Evolutionary conservation across 2,888 invertebrate genomes (phyloP).

Genomic region (Ctena decussata): DNA sequence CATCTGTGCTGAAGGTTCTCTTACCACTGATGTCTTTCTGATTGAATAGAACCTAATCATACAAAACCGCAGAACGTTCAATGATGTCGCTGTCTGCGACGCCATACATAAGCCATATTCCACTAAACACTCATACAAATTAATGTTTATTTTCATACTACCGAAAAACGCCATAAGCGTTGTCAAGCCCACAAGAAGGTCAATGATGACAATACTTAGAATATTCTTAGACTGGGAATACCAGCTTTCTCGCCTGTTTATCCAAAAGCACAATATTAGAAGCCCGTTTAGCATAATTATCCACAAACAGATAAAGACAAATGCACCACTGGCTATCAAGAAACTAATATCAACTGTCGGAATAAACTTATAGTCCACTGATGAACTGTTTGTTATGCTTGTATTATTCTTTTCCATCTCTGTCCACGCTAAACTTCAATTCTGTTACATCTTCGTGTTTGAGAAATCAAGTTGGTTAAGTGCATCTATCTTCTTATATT

Average conservation of each 20-base stretch:
- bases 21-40: background rate
- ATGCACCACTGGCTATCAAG: background rate
- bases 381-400: background rate
- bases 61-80: slow-evolving; percentile 30
- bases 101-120: slow-evolving; percentile 14
- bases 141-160: background rate
- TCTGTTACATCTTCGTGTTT: too few relatives aligned
- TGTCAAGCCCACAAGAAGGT: slow-evolving; percentile 32
- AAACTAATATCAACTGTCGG: background rate
- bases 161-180: background rate
- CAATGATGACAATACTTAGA: slow-evolving; percentile 23
- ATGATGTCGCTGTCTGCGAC: slow-evolving; percentile 17
- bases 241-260: slow-evolving; percentile 28
- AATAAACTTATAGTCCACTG: background rate
- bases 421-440: too few relatives aligned
- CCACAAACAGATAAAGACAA: background rate
- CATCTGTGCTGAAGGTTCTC: background rate
- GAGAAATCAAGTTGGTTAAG: too few relatives aligned
- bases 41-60: background rate
- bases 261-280: slow-evolving; percentile 32
- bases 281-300: slow-evolving; percentile 23
- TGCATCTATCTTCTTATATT: too few relatives aligned
- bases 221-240: slow-evolving; percentile 29
- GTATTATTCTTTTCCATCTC: too few relatives aligned
- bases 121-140: slow-evolving; percentile 13